Conservation (phyloP, 1,140 invertebrate genomes). For the Dryas iulia region DNA sequence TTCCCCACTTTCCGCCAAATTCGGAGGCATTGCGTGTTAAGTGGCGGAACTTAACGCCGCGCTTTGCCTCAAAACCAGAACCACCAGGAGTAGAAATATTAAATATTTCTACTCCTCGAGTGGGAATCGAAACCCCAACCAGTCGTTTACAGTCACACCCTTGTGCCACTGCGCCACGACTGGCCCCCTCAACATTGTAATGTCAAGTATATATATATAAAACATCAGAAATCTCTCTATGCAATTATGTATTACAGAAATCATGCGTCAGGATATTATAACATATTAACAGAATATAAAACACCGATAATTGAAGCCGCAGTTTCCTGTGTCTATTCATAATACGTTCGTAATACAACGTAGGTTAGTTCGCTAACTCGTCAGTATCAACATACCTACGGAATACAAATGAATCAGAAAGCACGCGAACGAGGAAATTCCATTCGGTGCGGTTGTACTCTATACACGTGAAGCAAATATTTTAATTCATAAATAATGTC, state of each 20-base stretch:
- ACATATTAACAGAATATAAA: slow-evolving; percentile 45
- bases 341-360: slow-evolving; percentile 47
- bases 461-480: slow-evolving; percentile 28
- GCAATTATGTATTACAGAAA: slow-evolving; percentile 7
- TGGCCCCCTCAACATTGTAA: no score
- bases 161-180: no score
- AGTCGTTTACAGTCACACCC: no score
- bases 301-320: slow-evolving; percentile 40
- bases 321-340: slow-evolving; percentile 52
- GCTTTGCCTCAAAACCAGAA: no score
- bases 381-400: slow-evolving; percentile 35
- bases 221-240: not conserved
- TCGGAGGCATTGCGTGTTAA: no score
- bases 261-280: slow-evolving; percentile 39
- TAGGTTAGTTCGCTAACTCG: slow-evolving; percentile 54
- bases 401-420: slow-evolving; percentile 74
- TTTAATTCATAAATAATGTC: slow-evolving; percentile 29
- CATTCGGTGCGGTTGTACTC: slow-evolving; percentile 52
- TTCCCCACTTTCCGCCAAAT: no score
- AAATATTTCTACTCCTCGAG: no score
- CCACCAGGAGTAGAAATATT: no score
- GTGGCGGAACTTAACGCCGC: no score
- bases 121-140: no score
- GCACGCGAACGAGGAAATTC: slow-evolving; percentile 70
- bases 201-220: not conserved